phyloP scores from a whole-genome alignment of 2,113 vertebrate genomes.

The Erythrolamprus reginae region DNA sequence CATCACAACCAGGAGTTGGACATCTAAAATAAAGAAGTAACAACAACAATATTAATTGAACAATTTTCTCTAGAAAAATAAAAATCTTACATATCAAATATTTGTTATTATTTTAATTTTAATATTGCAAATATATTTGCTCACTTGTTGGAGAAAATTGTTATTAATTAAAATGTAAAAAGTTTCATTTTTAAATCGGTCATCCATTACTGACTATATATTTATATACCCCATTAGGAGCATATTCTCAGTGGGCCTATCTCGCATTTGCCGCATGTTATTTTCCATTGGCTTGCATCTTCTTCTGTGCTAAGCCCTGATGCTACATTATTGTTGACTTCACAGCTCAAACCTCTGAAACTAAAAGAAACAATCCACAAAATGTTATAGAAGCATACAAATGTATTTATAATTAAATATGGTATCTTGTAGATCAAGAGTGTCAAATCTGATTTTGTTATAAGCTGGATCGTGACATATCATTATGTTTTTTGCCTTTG shows the following conservation, averaged over 20 bases:
- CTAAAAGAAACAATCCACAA: constrained; percentile 12
- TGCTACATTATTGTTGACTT: neutral
- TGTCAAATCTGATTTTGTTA: too few relatives aligned
- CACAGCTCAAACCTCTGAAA: constrained; percentile 1
- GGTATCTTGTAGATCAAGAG: constrained; percentile 1
- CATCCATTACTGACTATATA: neutral
- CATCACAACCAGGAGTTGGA: constrained; percentile 96
- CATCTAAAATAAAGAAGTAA: constrained; percentile 79
- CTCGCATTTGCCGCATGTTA: neutral
- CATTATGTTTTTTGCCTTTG: too few relatives aligned
- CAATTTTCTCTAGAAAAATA: neutral
- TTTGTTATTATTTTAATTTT: neutral
- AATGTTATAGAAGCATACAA: neutral
- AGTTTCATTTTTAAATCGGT: neutral
- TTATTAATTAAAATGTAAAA: constrained; percentile 12
- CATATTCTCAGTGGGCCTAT: neutral
- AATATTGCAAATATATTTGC: constrained; percentile 26
- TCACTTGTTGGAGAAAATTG: constrained; percentile 7
- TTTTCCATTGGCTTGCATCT: neutral
- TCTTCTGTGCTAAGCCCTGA: neutral
- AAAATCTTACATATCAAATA: neutral
- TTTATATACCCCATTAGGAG: neutral
- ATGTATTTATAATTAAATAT: fast-evolving
- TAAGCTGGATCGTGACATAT: too few relatives aligned
- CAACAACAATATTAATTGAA: neutral